These are phyloP conservation scores for Philhelius pedissequus DNA, from an alignment of 2,888 invertebrate genomes.

Conservation along the genomic window DNA sequence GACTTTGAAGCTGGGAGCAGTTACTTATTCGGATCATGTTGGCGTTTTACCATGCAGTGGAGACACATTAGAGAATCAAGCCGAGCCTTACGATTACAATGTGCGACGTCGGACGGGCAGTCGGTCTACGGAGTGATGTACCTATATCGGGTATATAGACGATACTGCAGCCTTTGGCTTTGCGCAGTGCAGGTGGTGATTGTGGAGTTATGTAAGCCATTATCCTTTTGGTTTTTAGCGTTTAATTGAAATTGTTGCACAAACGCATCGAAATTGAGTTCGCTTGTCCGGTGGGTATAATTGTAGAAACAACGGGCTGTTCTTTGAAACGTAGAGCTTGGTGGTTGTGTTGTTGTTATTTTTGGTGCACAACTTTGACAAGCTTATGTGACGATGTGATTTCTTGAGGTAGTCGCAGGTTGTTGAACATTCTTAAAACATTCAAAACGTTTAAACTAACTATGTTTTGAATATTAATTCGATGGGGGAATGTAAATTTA, in stretches of 20 bases:
- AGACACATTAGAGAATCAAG: slow-evolving; percentile 21
- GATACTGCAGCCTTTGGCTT: not conserved
- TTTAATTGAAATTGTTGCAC: slow-evolving; percentile 64
- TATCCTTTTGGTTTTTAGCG: slow-evolving; percentile 59
- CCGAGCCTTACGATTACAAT: slow-evolving; percentile 28
- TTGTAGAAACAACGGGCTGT: not conserved
- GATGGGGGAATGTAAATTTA: not conserved
- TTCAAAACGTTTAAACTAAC: slow-evolving; percentile 36
- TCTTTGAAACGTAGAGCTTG: slow-evolving; percentile 5
- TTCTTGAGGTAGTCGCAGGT: slow-evolving; percentile 39
- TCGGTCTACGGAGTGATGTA: not conserved
- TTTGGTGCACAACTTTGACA: slow-evolving; percentile 4
- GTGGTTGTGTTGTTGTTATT: not conserved
- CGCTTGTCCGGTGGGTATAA: slow-evolving; percentile 37
- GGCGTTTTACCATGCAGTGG: slow-evolving; percentile 37
- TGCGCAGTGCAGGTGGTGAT: slow-evolving; percentile 41
- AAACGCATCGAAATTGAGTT: slow-evolving; percentile 61
- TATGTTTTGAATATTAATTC: slow-evolving; percentile 12
- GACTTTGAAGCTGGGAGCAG: slow-evolving; percentile 60
- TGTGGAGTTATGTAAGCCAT: slow-evolving; percentile 62
- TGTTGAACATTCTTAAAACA: slow-evolving; percentile 36
- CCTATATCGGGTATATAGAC: not conserved
- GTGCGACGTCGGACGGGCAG: not conserved
- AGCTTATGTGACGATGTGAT: slow-evolving; percentile 46
- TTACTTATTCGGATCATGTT: slow-evolving; percentile 42